phyloP scores from a whole-genome alignment of 2,797 vertebrate genomes.

The Chelon auratus region DNA sequence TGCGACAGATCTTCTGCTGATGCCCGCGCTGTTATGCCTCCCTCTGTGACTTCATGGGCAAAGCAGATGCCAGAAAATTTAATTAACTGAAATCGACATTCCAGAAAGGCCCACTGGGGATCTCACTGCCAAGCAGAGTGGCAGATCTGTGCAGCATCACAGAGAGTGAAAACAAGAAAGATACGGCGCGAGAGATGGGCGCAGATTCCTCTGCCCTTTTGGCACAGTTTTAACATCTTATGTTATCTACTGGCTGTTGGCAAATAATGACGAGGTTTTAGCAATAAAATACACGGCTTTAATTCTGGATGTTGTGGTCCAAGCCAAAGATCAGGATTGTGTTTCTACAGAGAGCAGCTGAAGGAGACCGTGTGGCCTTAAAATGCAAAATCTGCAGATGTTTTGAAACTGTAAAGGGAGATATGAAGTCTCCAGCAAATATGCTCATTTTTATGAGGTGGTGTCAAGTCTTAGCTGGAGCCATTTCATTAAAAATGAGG shows the following conservation, averaged over 20 bases:
- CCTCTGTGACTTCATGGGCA: slow-evolving; percentile 66
- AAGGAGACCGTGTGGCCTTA: neutral
- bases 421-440: slow-evolving; percentile 25
- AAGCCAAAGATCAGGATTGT: slow-evolving; percentile 9
- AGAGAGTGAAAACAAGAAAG: slow-evolving; percentile 14
- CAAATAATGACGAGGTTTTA: slow-evolving; percentile 8
- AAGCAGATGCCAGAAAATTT: slow-evolving; percentile 79
- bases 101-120: slow-evolving; percentile 73
- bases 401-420: slow-evolving; percentile 41
- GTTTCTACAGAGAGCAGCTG: slow-evolving; percentile 11
- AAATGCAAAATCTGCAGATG: slow-evolving; percentile 31
- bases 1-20: slow-evolving; percentile 53
- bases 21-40: slow-evolving; percentile 50
- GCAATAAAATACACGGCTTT: slow-evolving; percentile 4
- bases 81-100: slow-evolving; percentile 83
- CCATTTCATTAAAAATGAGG: slow-evolving; percentile 58
- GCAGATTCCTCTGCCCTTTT: slow-evolving; percentile 29
- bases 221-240: neutral
- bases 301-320: neutral
- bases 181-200: slow-evolving; percentile 14
- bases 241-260: neutral
- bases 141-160: slow-evolving; percentile 49
- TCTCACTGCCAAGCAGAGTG: slow-evolving; percentile 47
- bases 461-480: slow-evolving; percentile 52
- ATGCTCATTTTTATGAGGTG: slow-evolving; percentile 47